These are phyloP conservation scores for Scaptomyza flava DNA, from an alignment of 2,888 invertebrate genomes.

Conservation along the genomic window DNA sequence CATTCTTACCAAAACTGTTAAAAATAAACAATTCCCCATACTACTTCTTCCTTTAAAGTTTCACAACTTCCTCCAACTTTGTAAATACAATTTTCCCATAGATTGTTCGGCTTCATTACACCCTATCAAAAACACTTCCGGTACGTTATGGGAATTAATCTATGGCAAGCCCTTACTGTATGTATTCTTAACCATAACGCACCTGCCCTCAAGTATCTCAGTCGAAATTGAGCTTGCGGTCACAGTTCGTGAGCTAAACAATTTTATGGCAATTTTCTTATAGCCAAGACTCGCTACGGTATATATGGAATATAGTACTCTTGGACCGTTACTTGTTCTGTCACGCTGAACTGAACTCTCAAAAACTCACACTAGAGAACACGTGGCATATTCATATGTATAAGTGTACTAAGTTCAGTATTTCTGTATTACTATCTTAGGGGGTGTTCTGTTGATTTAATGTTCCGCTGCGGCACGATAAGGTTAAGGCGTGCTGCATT, in stretches of 20 bases:
- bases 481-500: conserved; percentile 73
- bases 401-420: conserved; percentile 26
- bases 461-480: conserved; percentile 63
- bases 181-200: conserved; percentile 59
- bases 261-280: conserved; percentile 78
- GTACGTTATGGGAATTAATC: conserved; percentile 16
- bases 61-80: conserved; percentile 6
- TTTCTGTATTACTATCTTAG: conserved; percentile 45
- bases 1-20: no score
- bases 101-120: conserved; percentile 23
- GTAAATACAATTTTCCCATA: conserved; percentile 40
- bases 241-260: conserved; percentile 72
- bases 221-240: conserved; percentile 59
- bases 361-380: conserved; percentile 37
- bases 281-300: conserved; percentile 24
- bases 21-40: not conserved
- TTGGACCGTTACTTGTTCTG: conserved; percentile 66
- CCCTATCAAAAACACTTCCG: conserved; percentile 52
- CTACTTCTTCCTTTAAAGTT: not conserved
- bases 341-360: conserved; percentile 62
- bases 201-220: conserved; percentile 63
- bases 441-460: conserved; percentile 56
- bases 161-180: conserved; percentile 18
- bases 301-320: conserved; percentile 40
- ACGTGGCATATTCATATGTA: conserved; percentile 58